Evolutionary conservation across 1,140 invertebrate genomes (phyloP), one percentile per base, ranked within the genome.

Genomic region (Cydia amplana): DNA sequence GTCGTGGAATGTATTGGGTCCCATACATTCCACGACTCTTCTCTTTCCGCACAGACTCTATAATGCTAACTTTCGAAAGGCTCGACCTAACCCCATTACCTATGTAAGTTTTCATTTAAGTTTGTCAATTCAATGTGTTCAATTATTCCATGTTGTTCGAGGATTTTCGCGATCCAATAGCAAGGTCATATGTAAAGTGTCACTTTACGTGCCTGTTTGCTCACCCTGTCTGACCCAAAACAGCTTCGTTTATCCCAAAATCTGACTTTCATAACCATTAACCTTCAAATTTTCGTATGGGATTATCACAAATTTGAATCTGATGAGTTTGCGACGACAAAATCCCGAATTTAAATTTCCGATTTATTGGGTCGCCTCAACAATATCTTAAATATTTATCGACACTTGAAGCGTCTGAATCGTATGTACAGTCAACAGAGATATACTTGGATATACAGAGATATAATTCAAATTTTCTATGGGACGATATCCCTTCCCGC

Each of bases 241-340:
- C 65, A 70, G 28, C 16, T 70, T 70, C 20, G 12, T 70, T 70
- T 70, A 36, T 36, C 65, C 5, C 40, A 74, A 77, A 78, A 79
- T 78, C 76, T 79, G 76, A 79, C 73, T 79, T 74, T 76, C 75
- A 81, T 78, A 79, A 55, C 46, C 46, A 80, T 72, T 74, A 80
- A 81, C 82, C 80, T 81, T 80, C 76, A 74, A 72, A 78, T 73
- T 63, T 70, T 70, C 32, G 65, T 36, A 36, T 70, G n/a, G n/a
- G 32, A 70, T 70, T 25, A 80, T 63, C 82, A 82, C 79, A 84
- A 80, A 83, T 81, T 80, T 79, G 75, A 82, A 80, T 82, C 74
- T 70, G 36, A 32, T 14, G 28, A 70, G 65, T 43, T 70, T 70
- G 28, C 14, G 32, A 18, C 65, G 32, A 70, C 43, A 67, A 70